Evolutionary conservation across 2,113 vertebrate genomes (phyloP).

Genomic region (Corapipo altera): DNA sequence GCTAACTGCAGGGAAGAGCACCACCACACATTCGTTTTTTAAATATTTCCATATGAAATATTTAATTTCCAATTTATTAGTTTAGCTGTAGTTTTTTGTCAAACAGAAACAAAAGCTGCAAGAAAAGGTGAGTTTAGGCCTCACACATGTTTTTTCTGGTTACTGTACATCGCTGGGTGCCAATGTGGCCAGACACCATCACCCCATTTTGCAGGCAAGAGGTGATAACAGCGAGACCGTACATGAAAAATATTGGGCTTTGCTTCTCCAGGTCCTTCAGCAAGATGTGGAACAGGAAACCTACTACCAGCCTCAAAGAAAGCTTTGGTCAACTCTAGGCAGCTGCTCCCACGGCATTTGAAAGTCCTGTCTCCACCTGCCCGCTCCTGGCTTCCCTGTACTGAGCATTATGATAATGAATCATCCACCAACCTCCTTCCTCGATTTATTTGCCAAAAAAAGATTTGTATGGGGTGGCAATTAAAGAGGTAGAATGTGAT

Average conservation of each 20-base stretch:
- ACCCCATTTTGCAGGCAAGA: background rate
- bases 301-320: background rate
- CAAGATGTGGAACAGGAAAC: background rate
- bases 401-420: background rate
- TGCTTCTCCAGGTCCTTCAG: background rate
- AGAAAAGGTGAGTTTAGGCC: background rate
- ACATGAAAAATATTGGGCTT: background rate
- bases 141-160: background rate
- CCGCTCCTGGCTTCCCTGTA: background rate
- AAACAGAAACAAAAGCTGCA: background rate
- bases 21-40: background rate
- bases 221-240: background rate
- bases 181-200: background rate
- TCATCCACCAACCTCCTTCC: background rate
- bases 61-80: background rate
- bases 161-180: background rate
- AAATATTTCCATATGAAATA: background rate
- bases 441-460: background rate
- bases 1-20: background rate
- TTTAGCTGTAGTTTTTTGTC: background rate
- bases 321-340: background rate
- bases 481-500: background rate
- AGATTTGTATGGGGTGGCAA: background rate
- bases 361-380: slow-evolving; percentile 14
- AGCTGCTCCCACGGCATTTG: background rate